A percentile compares a stretch with the other conserved stretches of the same genome.
phyloP scores from a whole-genome alignment of 2,888 invertebrate species.

The Beris morrisii region DNA sequence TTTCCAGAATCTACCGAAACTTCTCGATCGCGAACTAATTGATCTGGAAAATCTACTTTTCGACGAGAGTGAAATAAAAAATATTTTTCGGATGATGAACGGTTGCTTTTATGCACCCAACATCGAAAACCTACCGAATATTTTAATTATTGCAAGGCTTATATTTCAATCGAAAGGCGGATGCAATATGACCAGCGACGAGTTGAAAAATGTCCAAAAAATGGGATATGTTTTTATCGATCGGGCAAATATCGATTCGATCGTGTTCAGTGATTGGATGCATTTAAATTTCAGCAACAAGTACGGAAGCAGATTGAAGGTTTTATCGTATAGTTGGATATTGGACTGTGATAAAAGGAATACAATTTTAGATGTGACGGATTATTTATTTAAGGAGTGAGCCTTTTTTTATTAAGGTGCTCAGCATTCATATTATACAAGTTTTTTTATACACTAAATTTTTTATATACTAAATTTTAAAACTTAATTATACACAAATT shows the following conservation, averaged over 20 bases:
- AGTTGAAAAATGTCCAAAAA: conserved; percentile 10
- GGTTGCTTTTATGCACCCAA: conserved; percentile 45
- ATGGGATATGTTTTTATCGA: conserved; percentile 42
- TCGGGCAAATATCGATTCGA: conserved; percentile 36
- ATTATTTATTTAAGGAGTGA: conserved; percentile 15
- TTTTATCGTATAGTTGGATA: conserved; percentile 46
- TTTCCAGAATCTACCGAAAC: conserved; percentile 34
- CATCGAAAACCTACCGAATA: conserved; percentile 30
- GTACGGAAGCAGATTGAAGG: conserved; percentile 40
- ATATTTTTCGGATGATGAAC: conserved; percentile 45
- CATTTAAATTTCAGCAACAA: conserved; percentile 35
- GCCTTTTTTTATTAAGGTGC: no score
- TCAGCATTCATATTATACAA: conserved; percentile 3
- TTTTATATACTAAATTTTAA: neutral
- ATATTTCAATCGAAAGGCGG: conserved; percentile 50
- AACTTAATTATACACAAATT: neutral
- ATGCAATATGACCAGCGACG: conserved; percentile 9
- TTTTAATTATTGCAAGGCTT: conserved; percentile 40
- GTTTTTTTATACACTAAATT: neutral
- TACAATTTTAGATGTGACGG: conserved; percentile 20
- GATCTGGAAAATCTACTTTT: conserved; percentile 42
- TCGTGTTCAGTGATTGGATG: conserved; percentile 40
- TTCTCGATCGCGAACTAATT: conserved; percentile 39
- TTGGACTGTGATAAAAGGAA: conserved; percentile 41
- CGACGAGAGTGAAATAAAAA: conserved; percentile 37